Percentiles rank a stretch among this genome's conserved stretches.
phyloP scores from a whole-genome alignment of 1,140 invertebrate genomes.

The Drosophila aff. region DNA sequence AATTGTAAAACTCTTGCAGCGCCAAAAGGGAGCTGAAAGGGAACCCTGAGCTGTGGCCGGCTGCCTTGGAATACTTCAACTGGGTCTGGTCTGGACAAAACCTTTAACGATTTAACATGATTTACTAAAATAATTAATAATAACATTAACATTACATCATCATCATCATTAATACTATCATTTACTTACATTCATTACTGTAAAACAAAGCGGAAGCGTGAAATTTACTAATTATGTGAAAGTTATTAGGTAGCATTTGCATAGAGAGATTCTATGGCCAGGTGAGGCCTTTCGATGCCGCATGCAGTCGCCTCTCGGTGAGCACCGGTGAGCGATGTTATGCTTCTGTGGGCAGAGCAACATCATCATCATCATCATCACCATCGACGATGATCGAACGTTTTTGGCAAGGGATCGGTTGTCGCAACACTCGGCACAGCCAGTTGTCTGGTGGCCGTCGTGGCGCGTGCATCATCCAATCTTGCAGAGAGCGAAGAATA shows the following conservation, averaged over 20 bases:
- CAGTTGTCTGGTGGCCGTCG: conserved; percentile 59
- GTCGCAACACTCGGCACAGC: conserved; percentile 30
- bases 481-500: conserved; percentile 8
- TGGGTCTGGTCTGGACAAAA: conserved; percentile 63
- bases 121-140: too few species aligned
- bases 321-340: conserved; percentile 27
- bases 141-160: too few species aligned
- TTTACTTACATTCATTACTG: background rate
- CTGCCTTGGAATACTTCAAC: conserved; percentile 46
- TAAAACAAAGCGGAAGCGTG: background rate
- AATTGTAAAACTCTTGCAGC: conserved; percentile 12
- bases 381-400: conserved; percentile 29
- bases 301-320: conserved; percentile 1
- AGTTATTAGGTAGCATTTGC: background rate
- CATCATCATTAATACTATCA: background rate
- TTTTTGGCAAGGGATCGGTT: conserved; percentile 48
- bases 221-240: background rate
- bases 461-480: conserved; percentile 45
- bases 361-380: conserved; percentile 10
- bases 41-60: background rate
- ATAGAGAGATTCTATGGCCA: background rate
- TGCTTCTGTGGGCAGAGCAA: conserved; percentile 22
- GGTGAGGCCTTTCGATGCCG: background rate
- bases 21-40: conserved; percentile 31
- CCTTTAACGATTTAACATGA: conserved; percentile 47